Conservation (phyloP, 2,113 vertebrate species). For the Phalacrocorax pelagicus region DNA sequence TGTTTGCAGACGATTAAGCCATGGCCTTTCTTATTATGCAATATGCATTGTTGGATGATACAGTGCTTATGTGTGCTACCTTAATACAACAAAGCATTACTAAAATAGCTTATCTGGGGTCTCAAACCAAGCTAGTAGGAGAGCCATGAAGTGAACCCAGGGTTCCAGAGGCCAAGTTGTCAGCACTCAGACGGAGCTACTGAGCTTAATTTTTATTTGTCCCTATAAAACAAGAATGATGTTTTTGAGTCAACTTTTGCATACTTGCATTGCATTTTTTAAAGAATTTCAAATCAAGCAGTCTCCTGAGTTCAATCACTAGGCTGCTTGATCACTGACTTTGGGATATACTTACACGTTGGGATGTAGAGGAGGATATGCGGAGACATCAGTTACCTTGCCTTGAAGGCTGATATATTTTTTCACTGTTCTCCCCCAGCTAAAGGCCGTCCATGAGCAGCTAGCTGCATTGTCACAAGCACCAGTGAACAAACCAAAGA, state of each 20-base stretch:
- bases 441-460: conserved; percentile 90
- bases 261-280: not conserved
- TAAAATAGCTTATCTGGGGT: not conserved
- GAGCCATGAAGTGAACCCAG: not conserved
- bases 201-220: not conserved
- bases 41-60: not conserved
- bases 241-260: not conserved
- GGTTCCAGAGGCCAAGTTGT: not conserved
- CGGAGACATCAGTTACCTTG: not conserved
- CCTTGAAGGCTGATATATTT: not conserved
- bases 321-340: not conserved
- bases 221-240: not conserved
- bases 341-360: not conserved
- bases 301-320: not conserved
- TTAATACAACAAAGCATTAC: not conserved
- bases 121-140: not conserved
- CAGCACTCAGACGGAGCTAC: not conserved
- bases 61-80: not conserved
- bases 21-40: not conserved
- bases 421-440: conserved; percentile 60
- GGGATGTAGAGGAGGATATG: not conserved
- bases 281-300: not conserved
- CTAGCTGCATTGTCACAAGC: conserved; percentile 87
- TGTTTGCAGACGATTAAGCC: not conserved
- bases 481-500: conserved; percentile 89